Evolutionary conservation across 2,113 vertebrate species (phyloP).

Genomic region (Mystacornis crossleyi): DNA sequence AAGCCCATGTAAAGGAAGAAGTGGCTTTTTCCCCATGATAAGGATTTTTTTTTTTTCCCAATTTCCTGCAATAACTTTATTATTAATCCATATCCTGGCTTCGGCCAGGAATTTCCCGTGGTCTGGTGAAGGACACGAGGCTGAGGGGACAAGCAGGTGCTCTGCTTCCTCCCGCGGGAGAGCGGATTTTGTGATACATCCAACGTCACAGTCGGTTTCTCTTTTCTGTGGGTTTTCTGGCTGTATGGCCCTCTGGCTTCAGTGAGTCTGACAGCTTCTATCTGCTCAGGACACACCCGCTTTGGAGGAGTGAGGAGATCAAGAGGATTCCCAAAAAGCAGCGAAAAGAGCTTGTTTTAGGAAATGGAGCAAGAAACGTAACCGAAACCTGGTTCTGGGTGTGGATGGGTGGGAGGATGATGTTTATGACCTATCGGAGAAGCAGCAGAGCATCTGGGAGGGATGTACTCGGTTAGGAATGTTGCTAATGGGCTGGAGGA

Average conservation of each 20-base stretch:
- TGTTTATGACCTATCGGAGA: background rate
- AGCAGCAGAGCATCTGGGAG: background rate
- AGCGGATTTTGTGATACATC: background rate
- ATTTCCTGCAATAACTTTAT: background rate
- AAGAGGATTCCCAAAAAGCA: background rate
- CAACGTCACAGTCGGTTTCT: background rate
- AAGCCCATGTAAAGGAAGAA: background rate
- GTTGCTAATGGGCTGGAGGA: background rate
- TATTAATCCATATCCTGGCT: background rate
- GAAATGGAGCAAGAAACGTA: rapidly evolving
- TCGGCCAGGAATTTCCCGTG: background rate
- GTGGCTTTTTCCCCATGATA: background rate
- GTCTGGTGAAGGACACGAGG: background rate
- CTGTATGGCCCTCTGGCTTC: background rate
- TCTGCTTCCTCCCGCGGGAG: background rate
- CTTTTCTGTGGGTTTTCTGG: background rate
- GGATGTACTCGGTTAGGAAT: rapidly evolving
- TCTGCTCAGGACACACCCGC: background rate
- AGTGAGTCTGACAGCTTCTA: rapidly evolving
- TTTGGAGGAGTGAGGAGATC: background rate
- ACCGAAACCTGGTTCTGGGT: rapidly evolving
- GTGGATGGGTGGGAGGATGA: background rate
- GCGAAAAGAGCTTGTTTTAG: background rate
- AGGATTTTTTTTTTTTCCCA: background rate
- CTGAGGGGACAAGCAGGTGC: background rate